phyloP scores from a whole-genome alignment of 2,797 vertebrate genomes.

The Stomatorhinus walkeri region DNA sequence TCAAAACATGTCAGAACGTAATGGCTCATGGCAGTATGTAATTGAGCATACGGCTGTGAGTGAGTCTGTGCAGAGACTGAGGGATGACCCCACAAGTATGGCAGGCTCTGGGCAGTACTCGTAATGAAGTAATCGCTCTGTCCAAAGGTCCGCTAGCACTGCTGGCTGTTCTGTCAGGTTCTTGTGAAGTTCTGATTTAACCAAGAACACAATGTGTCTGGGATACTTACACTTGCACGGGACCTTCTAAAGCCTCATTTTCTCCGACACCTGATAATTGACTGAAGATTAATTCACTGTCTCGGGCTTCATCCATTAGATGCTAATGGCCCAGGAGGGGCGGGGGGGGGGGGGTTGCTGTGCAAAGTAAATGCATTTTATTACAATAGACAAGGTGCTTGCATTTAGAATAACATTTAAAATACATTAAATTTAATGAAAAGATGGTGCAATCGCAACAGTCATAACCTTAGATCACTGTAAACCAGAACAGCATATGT shows the following conservation, averaged over 20 bases:
- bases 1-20: conserved; percentile 49
- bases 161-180: not conserved
- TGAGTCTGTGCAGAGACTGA: conserved; percentile 35
- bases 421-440: conserved; percentile 1
- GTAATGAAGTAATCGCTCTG: not conserved
- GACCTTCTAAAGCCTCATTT: not conserved
- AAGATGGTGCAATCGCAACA: not conserved
- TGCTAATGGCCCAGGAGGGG: not conserved
- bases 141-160: not conserved
- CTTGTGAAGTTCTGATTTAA: not conserved
- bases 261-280: conserved; percentile 5
- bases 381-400: not conserved
- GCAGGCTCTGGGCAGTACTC: not conserved
- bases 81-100: not conserved
- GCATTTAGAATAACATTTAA: not conserved
- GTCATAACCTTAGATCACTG: not conserved
- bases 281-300: not conserved
- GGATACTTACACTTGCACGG: not conserved
- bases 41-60: conserved; percentile 34
- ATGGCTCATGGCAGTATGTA: conserved; percentile 48
- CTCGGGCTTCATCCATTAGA: not conserved
- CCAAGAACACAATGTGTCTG: not conserved
- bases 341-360: not conserved
- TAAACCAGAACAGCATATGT: not conserved
- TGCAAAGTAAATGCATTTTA: not conserved